Evolutionary conservation across 2,888 invertebrate genomes (phyloP), one percentile per base, ranked within the genome.

Genomic region (Salpingus planirostris): DNA sequence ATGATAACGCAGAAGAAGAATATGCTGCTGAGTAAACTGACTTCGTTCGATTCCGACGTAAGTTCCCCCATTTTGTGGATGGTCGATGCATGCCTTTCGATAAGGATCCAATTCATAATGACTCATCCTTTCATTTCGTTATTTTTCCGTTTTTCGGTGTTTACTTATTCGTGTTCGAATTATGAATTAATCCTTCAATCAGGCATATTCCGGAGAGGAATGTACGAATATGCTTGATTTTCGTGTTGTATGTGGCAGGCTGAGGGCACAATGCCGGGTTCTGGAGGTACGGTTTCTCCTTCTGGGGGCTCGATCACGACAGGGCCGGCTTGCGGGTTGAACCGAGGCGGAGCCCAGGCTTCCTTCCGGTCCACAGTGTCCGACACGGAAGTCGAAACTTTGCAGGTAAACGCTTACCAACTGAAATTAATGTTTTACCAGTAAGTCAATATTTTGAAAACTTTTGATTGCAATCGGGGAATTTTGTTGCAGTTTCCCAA

Each of bases 1-100:
- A 83, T 95, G 76, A 73, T 95, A 49, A 88, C 86, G 46, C 91
- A 91, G 60, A 95, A 95, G 64, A 78, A 91, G 47, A 85, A 91
- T 57, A 76, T 86, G 54, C 70, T 91, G 14, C 72, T 90, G 44
- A 86, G 84, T 61, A 90, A 86, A 66, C 69, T 92, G 33, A 87
- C 89, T 33, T 92, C 85, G 4, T 89, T 82, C 61, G 95, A 85
- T 55, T 88, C 90, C 1, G 92, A 93, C 67, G 89, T 91, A 73
- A 79, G 80, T 76, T n/a, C n/a, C n/a, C n/a, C n/a, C n/a, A n/a
- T n/a, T n/a, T 8, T 33, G 10, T 3, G 6, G 15, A 18, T 3
- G 21, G 6, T 11, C 2, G 3, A 12, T 21, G 24, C 11, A 21
- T 32, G 36, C 30, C 23, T 39, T 29, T 28, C 11, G n/a, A 13